Base-by-base conservation (phyloP, 2,888 invertebrate species). In the Pseudococcus viburni region DNA sequence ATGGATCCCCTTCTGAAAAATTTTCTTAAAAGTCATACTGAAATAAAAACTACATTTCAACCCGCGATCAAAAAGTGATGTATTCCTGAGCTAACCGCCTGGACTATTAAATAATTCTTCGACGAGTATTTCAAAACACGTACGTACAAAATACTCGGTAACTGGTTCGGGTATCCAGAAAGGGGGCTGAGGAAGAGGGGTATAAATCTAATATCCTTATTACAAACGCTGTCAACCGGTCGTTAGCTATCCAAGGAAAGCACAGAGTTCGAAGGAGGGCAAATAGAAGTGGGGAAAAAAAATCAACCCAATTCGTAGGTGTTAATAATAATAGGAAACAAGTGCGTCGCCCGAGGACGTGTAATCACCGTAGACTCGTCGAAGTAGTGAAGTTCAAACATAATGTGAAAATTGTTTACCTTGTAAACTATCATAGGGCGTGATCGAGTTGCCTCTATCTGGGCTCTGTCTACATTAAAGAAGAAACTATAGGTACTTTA, bases 321-420 rank as follows among this genome's bases (percentile, higher is more conserved):
- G 80, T 83, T 83, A 83, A 83, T 83, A 83, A 83, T 83, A 83
- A 83, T 46, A 42, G 80, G 80, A 83, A 83, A 83, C 80, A 83
- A 83, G 80, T 83, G 80, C 80, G 42, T 83, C 80, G 80, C 80
- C 80, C 26, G 12, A 19, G 33, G 80, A 19, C 80, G 3, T 26
- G 33, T 83, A 46, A 46, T 83, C 42, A 73, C 33, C 73, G 73
- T 33, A 12, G 33, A 22, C 12, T 51, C 15, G 19, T 59, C 64
- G 64, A 19, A 9, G 22, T 33, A 33, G 26, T 33, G 26, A 33
- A 64, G 77, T 39, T 77, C 77, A 77, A 77, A 77, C 77, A 83
- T 83, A 83, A 83, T 83, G 80, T 83, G 46, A 83, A 83, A 83
- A 83, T 83, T 83, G 46, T 83, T 83, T 83, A 83, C 80, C 80